A percentile compares a stretch with the other conserved stretches of the same genome.
These are phyloP conservation scores for Lipophrys pholis DNA, from an alignment of 2,113 vertebrate genomes.

Conservation along the genomic window DNA sequence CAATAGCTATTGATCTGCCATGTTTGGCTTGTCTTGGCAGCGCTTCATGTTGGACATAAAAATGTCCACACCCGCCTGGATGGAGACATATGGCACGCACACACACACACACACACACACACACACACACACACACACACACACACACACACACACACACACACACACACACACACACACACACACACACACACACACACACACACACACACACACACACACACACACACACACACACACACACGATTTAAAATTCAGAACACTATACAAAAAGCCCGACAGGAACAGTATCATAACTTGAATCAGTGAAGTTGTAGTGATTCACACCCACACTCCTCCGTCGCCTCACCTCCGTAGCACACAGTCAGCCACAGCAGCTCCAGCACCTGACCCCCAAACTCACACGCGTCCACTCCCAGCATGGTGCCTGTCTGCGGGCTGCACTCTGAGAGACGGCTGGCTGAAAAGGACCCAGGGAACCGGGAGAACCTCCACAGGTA, in stretches of 20 bases:
- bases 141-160: constrained; percentile 15
- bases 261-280: not conserved
- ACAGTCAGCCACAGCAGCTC: constrained; percentile 91
- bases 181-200: not conserved
- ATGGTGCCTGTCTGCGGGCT: constrained; percentile 77
- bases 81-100: constrained; percentile 45
- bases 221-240: not conserved
- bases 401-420: constrained; percentile 90
- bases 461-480: constrained; percentile 48
- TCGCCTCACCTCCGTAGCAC: constrained; percentile 88
- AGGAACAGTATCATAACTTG: constrained; percentile 22
- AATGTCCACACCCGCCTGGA: constrained; percentile 70
- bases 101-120: constrained; percentile 38
- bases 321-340: not conserved
- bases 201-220: not conserved
- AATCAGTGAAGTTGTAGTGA: constrained; percentile 33
- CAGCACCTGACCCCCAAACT: constrained; percentile 87
- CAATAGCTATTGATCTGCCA: constrained; percentile 77
- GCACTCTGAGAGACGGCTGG: constrained; percentile 44
- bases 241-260: too few species aligned
- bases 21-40: constrained; percentile 72
- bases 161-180: not conserved
- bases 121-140: constrained; percentile 19
- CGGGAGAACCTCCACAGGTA: constrained; percentile 73
- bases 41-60: constrained; percentile 68